Conservation (phyloP, 2,888 invertebrate species). For the Teinopalpus imperialis region DNA sequence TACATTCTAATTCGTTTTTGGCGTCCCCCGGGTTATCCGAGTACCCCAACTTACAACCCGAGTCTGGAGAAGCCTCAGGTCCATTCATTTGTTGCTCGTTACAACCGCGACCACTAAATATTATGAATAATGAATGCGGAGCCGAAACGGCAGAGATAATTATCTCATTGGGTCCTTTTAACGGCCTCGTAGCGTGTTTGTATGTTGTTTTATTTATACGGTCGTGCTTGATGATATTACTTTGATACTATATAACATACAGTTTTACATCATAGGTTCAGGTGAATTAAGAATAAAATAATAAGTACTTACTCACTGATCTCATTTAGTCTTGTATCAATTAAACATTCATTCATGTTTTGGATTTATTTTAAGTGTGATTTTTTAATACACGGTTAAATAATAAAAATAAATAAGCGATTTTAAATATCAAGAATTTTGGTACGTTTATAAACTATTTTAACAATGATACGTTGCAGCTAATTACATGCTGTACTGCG, state of each 20-base stretch:
- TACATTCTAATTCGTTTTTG: constrained; percentile 29
- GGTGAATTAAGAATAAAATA: background rate
- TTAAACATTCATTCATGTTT: too few relatives aligned
- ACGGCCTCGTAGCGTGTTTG: constrained; percentile 25
- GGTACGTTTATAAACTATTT: too few relatives aligned
- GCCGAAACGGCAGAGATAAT: constrained; percentile 32
- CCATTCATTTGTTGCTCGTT: constrained; percentile 45
- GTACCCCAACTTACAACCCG: constrained; percentile 1
- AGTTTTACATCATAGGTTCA: too few relatives aligned
- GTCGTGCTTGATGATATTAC: constrained; percentile 12
- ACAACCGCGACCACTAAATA: constrained; percentile 39
- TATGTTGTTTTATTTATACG: constrained; percentile 22
- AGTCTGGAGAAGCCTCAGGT: constrained; percentile 27
- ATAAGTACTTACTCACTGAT: too few relatives aligned
- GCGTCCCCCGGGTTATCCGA: constrained; percentile 28
- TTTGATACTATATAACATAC: constrained; percentile 4
- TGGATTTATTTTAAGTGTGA: too few relatives aligned
- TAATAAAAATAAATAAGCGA: too few relatives aligned
- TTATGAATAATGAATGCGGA: constrained; percentile 45
- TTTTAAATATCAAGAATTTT: too few relatives aligned
- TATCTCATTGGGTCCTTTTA: constrained; percentile 33
- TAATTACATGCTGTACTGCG: too few relatives aligned
- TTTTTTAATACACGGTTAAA: too few relatives aligned
- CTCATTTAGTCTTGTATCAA: too few relatives aligned
- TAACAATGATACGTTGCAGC: too few relatives aligned